Percentiles rank a stretch among this genome's conserved stretches.
phyloP scores from a whole-genome alignment of 2,113 vertebrate species.

The Platycercus adscitus region DNA sequence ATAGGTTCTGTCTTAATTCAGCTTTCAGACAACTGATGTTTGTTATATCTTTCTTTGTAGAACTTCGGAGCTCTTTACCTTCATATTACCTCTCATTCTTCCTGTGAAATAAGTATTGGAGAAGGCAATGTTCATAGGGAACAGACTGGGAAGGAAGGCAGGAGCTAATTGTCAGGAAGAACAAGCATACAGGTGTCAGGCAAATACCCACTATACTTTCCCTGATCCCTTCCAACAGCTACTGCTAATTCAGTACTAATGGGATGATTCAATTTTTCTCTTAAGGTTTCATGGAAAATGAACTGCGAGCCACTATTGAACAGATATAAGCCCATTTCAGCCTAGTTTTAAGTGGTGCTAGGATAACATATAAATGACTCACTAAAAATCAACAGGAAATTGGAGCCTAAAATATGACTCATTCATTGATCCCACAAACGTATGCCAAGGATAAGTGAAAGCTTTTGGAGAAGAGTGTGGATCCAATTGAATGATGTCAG shows the following conservation, averaged over 20 bases:
- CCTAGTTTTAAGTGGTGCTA: neutral
- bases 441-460: neutral
- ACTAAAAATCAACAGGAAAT: conserved; percentile 43
- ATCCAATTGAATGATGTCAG: neutral
- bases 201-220: accelerated
- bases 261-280: neutral
- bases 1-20: neutral
- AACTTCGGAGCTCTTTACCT: neutral
- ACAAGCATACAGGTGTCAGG: neutral
- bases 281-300: neutral
- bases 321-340: neutral
- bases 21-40: neutral
- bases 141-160: neutral
- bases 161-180: neutral
- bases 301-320: neutral
- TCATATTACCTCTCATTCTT: neutral
- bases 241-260: neutral
- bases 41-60: neutral
- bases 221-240: neutral
- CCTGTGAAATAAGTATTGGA: neutral
- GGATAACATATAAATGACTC: conserved; percentile 48
- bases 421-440: neutral
- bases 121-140: neutral
- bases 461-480: neutral
- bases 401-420: conserved; percentile 38